Percentiles rank a stretch among this genome's conserved stretches.
These are phyloP conservation scores for Phyllotreta cruciferae DNA, from an alignment of 2,888 invertebrate genomes.

Conservation along the genomic window DNA sequence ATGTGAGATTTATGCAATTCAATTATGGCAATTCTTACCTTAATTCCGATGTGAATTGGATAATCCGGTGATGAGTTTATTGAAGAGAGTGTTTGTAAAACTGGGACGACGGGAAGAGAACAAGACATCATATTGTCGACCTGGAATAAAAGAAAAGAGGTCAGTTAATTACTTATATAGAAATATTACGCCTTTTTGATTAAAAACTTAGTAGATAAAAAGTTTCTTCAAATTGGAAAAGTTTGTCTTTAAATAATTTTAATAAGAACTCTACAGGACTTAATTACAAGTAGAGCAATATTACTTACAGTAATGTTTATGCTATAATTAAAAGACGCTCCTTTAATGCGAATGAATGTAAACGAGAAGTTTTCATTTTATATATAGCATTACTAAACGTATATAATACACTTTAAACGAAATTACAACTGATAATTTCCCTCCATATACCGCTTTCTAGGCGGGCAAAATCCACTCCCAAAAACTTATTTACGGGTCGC, in stretches of 20 bases:
- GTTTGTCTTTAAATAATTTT: too few species aligned
- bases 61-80: slow-evolving; percentile 67
- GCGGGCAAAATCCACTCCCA: neutral
- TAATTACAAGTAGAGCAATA: too few species aligned
- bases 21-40: slow-evolving; percentile 60
- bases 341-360: too few species aligned
- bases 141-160: slow-evolving; percentile 51
- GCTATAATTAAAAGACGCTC: too few species aligned
- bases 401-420: neutral
- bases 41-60: slow-evolving; percentile 70
- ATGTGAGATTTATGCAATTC: too few species aligned
- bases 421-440: neutral
- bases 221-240: too few species aligned
- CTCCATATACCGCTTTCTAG: neutral
- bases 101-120: slow-evolving; percentile 68
- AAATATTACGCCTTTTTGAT: neutral
- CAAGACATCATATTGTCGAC: slow-evolving; percentile 71
- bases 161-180: neutral
- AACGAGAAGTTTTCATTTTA: too few species aligned
- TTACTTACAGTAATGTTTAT: too few species aligned
- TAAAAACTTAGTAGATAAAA: too few species aligned
- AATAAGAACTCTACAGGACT: too few species aligned
- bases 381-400: too few species aligned
- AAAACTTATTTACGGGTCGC: slow-evolving; percentile 26
- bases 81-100: slow-evolving; percentile 67